These are phyloP conservation scores for Cephus sareptanus DNA, from an alignment of 2,888 invertebrate genomes.

Conservation along the genomic window DNA sequence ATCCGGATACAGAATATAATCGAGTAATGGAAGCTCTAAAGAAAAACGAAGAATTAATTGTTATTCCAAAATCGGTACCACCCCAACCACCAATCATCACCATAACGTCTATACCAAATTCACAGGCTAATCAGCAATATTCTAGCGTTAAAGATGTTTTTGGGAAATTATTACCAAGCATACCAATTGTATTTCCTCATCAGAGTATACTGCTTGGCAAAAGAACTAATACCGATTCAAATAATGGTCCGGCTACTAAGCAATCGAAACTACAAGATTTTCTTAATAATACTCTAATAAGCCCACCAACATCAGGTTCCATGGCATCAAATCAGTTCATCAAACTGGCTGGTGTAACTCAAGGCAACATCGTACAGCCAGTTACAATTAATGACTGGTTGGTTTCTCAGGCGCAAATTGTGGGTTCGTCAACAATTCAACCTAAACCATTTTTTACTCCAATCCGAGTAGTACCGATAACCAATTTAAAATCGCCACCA, in stretches of 20 bases:
- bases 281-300: slow-evolving; percentile 2
- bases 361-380: slow-evolving; percentile 15
- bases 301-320: slow-evolving; percentile 13
- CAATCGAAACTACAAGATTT: slow-evolving; percentile 17
- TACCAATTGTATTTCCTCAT: slow-evolving; percentile 40
- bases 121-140: not conserved
- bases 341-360: slow-evolving; percentile 26
- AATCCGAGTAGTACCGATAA: slow-evolving; percentile 57
- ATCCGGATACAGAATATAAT: slow-evolving; percentile 46
- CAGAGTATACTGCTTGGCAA: slow-evolving; percentile 34
- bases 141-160: slow-evolving; percentile 22
- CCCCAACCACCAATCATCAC: slow-evolving; percentile 31
- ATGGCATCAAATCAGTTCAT: slow-evolving; percentile 25
- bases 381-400: slow-evolving; percentile 21
- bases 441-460: slow-evolving; percentile 51
- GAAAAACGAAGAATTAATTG: slow-evolving; percentile 56
- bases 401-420: slow-evolving; percentile 13
- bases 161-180: slow-evolving; percentile 36
- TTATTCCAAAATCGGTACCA: slow-evolving; percentile 48
- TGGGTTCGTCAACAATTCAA: slow-evolving; percentile 29
- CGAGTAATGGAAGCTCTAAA: slow-evolving; percentile 50
- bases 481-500: slow-evolving; percentile 54
- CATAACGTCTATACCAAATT: slow-evolving; percentile 30
- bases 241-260: slow-evolving; percentile 8
- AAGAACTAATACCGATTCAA: slow-evolving; percentile 19